Percentiles rank a stretch among this genome's conserved stretches.
These are phyloP conservation scores for Andrena minutula DNA, from an alignment of 2,888 invertebrate genomes.

Conservation along the genomic window DNA sequence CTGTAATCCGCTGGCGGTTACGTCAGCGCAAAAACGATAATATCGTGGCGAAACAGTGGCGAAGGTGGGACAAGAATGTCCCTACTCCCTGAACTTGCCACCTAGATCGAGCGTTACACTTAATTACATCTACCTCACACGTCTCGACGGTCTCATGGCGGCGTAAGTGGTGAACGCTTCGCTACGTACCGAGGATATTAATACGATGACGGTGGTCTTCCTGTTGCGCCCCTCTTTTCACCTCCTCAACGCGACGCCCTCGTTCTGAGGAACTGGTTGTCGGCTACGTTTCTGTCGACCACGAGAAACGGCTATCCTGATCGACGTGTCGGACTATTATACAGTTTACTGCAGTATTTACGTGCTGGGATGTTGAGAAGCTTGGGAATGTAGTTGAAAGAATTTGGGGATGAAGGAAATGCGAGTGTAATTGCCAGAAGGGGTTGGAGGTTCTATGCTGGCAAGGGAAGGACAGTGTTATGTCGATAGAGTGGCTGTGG, in stretches of 20 bases:
- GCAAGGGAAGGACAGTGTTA: too few relatives aligned
- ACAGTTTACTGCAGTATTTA: too few relatives aligned
- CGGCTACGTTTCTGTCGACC: constrained; percentile 1
- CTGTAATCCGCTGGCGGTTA: constrained; percentile 32
- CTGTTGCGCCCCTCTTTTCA: constrained; percentile 5
- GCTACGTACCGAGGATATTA: constrained; percentile 74
- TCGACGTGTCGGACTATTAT: not conserved
- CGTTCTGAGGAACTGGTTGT: constrained; percentile 17
- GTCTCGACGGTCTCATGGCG: constrained; percentile 50
- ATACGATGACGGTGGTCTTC: constrained; percentile 68
- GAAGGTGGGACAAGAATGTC: constrained; percentile 17
- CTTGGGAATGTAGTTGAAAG: too few relatives aligned
- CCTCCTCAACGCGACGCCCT: constrained; percentile 21
- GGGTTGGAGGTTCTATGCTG: too few relatives aligned
- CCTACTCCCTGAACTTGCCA: not conserved
- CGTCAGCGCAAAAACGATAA: constrained; percentile 32
- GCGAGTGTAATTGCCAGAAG: too few relatives aligned
- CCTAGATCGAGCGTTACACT: constrained; percentile 66
- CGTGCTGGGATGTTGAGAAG: too few relatives aligned
- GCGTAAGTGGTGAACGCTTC: constrained; percentile 70
- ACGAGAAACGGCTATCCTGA: not conserved
- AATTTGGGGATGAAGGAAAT: too few relatives aligned
- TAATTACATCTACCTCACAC: constrained; percentile 66
- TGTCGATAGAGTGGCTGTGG: too few relatives aligned
- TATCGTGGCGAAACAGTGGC: constrained; percentile 18